Base-by-base conservation (phyloP, 2,113 vertebrate species). In the Fregata magnificens region DNA sequence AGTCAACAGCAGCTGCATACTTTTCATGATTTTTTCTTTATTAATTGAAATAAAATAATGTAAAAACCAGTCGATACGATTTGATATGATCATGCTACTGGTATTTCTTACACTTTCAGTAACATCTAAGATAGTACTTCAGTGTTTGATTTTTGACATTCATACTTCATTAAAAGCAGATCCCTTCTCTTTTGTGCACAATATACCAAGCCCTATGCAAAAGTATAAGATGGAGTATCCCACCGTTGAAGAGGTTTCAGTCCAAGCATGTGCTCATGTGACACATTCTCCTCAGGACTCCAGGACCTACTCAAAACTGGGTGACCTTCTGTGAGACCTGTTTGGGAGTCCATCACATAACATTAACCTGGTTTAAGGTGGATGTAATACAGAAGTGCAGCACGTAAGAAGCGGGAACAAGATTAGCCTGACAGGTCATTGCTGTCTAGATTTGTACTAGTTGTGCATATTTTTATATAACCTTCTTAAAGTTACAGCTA, bases 1-100 rank as follows among this genome's bases (percentile, higher is more conserved):
- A 49, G 45, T 38, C 58, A 88, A 12, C 24, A 53, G n/a, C 16
- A 77, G 24, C 10, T 72, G 50, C 56, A 36, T 24, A 31, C 0
- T 3, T 28, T 50, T 36, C 3, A 36, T 22, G 9, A 26, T 28
- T n/a, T n/a, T 87, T 79, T 44, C 9, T 62, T 50, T 32, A 47
- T 66, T 90, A 52, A 42, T 67, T 62, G 24, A 52, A 72, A 77
- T 25, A 52, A 47, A 93, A 55, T 53, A 65, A 49, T 32, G 21
- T 25, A 62, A 59, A 31, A 58, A 78, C 11, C 29, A 4, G 7
- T 49, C 4, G 0, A 10, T 40, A 24, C 0, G 0, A n/a, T 59
- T 42, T 73, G 20, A 72, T 12, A 5, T 11, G 11, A 22, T 16
- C 2, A 0, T 44, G 31, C 7, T 58, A 77, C 6, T 36, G 19